Evolutionary conservation across 2,888 invertebrate genomes (phyloP).

Genomic region (Apamea anceps): DNA sequence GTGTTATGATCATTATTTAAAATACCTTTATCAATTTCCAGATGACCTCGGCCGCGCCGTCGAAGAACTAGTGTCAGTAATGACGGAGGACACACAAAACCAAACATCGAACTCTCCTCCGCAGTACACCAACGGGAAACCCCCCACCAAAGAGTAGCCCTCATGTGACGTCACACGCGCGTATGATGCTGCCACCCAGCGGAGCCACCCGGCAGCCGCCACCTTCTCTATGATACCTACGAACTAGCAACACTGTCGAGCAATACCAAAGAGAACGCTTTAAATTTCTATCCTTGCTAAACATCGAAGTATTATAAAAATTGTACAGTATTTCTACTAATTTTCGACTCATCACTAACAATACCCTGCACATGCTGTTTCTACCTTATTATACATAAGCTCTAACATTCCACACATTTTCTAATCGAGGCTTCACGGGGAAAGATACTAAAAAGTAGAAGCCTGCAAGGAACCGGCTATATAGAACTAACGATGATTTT

Average conservation of each 20-base stretch:
- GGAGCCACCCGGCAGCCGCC: slow-evolving; percentile 60
- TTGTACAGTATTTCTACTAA: slow-evolving; percentile 78
- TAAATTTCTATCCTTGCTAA: slow-evolving; percentile 64
- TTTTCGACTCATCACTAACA: slow-evolving; percentile 90
- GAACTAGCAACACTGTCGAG: slow-evolving; percentile 85
- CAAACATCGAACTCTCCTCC: slow-evolving; percentile 82
- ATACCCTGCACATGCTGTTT: slow-evolving; percentile 76
- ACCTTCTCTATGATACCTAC: slow-evolving; percentile 61
- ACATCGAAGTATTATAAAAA: slow-evolving; percentile 59
- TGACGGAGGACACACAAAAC: slow-evolving; percentile 92
- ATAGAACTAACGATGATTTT: slow-evolving; percentile 70
- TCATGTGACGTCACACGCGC: slow-evolving; percentile 67
- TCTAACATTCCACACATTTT: slow-evolving; percentile 82
- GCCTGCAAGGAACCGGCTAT: slow-evolving; percentile 75
- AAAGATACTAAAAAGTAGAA: slow-evolving; percentile 72
- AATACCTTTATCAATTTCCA: slow-evolving; percentile 77
- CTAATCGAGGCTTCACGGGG: slow-evolving; percentile 78
- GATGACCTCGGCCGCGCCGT: slow-evolving; percentile 97
- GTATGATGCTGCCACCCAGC: slow-evolving; percentile 74
- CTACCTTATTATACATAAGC: slow-evolving; percentile 82
- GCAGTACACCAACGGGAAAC: slow-evolving; percentile 88
- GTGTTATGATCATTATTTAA: background rate
- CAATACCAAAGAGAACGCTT: slow-evolving; percentile 73
- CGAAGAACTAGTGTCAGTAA: slow-evolving; percentile 96
- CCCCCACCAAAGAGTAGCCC: slow-evolving; percentile 79